A percentile compares a stretch with the other conserved stretches of the same genome.
phyloP scores from a whole-genome alignment of 2,888 invertebrate genomes.

The Biston stratarius region DNA sequence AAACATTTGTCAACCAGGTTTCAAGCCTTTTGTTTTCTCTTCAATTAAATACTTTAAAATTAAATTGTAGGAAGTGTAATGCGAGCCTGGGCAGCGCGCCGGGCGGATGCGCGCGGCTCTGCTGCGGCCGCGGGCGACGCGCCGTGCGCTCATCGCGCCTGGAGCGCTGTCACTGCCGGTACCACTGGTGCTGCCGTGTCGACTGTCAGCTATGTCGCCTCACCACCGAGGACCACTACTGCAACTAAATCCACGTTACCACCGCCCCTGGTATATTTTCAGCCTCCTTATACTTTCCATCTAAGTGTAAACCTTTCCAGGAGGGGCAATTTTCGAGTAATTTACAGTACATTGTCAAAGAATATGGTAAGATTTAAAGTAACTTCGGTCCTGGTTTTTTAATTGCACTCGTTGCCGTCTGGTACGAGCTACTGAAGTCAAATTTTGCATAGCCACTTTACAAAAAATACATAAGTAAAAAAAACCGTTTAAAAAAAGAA shows the following conservation, averaged over 20 bases:
- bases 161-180: constrained; percentile 93
- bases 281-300: neutral
- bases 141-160: constrained; percentile 89
- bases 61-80: constrained; percentile 91
- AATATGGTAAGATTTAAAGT: no score
- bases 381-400: no score
- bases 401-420: no score
- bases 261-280: neutral
- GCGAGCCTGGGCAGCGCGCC: constrained; percentile 87
- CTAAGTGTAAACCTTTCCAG: neutral
- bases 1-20: neutral
- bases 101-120: constrained; percentile 92
- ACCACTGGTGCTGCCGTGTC: constrained; percentile 95
- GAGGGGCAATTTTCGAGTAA: no score
- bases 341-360: no score
- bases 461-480: no score
- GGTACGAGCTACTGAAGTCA: no score
- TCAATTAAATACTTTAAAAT: no score
- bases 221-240: constrained; percentile 90
- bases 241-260: constrained; percentile 81
- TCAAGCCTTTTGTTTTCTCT: no score
- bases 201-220: constrained; percentile 93
- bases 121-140: constrained; percentile 93
- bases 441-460: no score
- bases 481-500: no score